These are phyloP conservation scores for Agonopterix subpropinquella DNA, from an alignment of 2,888 invertebrate genomes.

Conservation along the genomic window DNA sequence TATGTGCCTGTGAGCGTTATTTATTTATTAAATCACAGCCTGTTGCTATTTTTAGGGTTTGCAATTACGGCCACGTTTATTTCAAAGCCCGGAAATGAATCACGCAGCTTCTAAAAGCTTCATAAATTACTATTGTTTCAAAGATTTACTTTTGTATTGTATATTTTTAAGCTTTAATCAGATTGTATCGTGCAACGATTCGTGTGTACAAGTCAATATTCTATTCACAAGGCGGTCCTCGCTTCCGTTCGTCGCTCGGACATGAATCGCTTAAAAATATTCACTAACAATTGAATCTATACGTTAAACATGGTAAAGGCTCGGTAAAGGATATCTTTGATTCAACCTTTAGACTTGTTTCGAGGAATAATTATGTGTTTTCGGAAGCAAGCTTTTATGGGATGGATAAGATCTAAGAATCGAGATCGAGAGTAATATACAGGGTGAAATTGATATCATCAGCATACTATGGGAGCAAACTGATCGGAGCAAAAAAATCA, in stretches of 20 bases:
- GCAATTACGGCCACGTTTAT: too few relatives aligned
- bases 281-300: conserved; percentile 34
- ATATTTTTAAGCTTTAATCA: conserved; percentile 9
- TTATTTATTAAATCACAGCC: too few relatives aligned
- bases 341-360: conserved; percentile 38
- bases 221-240: conserved; percentile 40
- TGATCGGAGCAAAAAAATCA: too few relatives aligned
- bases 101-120: too few relatives aligned
- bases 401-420: not conserved
- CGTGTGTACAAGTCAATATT: conserved; percentile 35
- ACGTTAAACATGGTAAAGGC: conserved; percentile 17
- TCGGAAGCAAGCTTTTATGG: not conserved
- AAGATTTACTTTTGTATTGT: too few relatives aligned
- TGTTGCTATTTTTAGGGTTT: too few relatives aligned
- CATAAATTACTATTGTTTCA: too few relatives aligned
- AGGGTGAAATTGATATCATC: too few relatives aligned
- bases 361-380: conserved; percentile 23
- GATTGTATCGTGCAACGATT: conserved; percentile 28
- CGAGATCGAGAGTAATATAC: too few relatives aligned
- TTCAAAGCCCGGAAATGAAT: too few relatives aligned
- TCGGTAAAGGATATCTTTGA: conserved; percentile 22
- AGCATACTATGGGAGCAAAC: too few relatives aligned
- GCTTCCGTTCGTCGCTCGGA: conserved; percentile 58
- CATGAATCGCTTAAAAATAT: conserved; percentile 61
- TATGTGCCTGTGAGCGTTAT: too few relatives aligned